Base-by-base conservation (phyloP, 2,797 vertebrate species). In the Tiaroga cobitis region DNA sequence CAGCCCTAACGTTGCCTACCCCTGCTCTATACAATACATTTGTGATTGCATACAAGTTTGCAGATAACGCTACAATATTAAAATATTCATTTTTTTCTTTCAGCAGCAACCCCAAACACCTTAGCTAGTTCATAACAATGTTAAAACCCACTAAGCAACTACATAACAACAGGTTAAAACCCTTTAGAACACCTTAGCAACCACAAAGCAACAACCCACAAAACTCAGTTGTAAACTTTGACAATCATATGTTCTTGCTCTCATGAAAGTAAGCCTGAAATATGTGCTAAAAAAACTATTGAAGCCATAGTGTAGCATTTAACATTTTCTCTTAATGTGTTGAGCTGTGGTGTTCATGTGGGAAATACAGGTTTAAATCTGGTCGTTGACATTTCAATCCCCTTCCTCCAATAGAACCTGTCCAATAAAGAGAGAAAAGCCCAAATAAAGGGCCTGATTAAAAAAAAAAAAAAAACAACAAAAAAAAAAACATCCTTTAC, bases 351-450 rank as follows among this genome's bases (percentile, higher is more conserved):
- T 74, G 29, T 51, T 16, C 7, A 37, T 24, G 49, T 37, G 19
- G 29, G 4, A 75, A 19, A 54, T 56, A n/a, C 32, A 37, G 32
- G 32, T 76, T 76, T 15, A 76, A 15, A 13, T 19, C 72, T 74
- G 10, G 10, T 9, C 46, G 13, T 19, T 75, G 29, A 54, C 51
- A 76, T 26, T 24, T 51, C 11, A 56, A n/a, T 11, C 41, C 29
- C 41, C 70, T 49, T 49, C 32, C 19, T 37, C 21, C 32, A n/a
- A 61, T 63, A 16, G 4, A 11, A 29, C 16, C 9, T 4, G 10
- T 29, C n/a, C 21, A 59, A 41, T 26, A 59, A 63, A 63, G 9
- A 63, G 16, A 39, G 78, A 80, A 46, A 80, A 81, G 79, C 32
- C 21, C 65, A 51, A 26, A 34, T 49, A 68, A 69, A 80, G 51